A percentile compares a stretch with the other conserved stretches of the same genome.
Conservation (phyloP, 2,888 invertebrate genomes). For the Platerodrilus igneus region DNA sequence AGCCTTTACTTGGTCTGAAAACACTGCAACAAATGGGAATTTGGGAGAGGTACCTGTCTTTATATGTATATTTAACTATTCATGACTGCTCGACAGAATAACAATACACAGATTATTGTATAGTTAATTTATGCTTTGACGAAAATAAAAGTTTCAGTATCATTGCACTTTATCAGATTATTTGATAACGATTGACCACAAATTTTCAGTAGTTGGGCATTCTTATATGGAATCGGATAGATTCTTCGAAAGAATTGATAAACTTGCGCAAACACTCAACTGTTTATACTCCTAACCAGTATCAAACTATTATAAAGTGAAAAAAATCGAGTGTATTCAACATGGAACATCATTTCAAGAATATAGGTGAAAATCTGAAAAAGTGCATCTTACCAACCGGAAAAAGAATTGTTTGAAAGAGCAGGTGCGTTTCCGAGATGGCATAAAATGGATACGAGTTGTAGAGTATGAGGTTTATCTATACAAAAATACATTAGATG, state of each 20-base stretch:
- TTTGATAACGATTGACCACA: slow-evolving; percentile 34
- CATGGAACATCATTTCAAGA: slow-evolving; percentile 1
- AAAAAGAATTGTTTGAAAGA: slow-evolving; percentile 6
- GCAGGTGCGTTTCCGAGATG: slow-evolving; percentile 3
- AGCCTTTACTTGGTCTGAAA: slow-evolving; percentile 3
- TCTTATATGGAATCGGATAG: no score
- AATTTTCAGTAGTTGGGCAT: no score
- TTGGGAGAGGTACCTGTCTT: no score
- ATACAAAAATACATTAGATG: slow-evolving; percentile 3
- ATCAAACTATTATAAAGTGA: slow-evolving; percentile 1
- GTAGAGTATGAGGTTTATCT: slow-evolving; percentile 3
- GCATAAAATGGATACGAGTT: slow-evolving; percentile 2
- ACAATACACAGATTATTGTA: neutral
- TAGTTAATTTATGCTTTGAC: no score
- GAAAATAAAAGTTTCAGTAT: slow-evolving; percentile 35
- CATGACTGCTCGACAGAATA: neutral
- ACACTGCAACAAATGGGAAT: no score
- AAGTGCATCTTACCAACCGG: slow-evolving; percentile 3
- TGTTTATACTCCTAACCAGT: slow-evolving; percentile 1
- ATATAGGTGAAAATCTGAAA: neutral
- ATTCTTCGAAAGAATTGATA: slow-evolving; percentile 33
- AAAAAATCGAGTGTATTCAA: slow-evolving; percentile 4
- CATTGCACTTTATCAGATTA: slow-evolving; percentile 29
- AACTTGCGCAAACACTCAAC: neutral
- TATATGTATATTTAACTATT: slow-evolving; percentile 1